These are phyloP conservation scores for Temnothorax rugatulus DNA, from an alignment of 2,888 invertebrate species.

Conservation along the genomic window DNA sequence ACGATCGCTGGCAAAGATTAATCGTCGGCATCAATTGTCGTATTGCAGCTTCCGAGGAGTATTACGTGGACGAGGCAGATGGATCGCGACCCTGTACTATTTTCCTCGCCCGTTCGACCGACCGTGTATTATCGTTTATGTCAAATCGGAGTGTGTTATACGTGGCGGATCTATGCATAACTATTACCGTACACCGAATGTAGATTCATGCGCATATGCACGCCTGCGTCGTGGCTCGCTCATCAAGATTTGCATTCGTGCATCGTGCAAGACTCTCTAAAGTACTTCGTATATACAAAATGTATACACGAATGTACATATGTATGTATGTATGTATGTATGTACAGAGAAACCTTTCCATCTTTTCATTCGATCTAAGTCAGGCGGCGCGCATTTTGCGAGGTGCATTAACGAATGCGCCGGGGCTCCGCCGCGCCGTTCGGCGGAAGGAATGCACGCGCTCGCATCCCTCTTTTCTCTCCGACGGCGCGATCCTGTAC, in stretches of 20 bases:
- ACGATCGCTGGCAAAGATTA: constrained; percentile 22
- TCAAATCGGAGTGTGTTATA: constrained; percentile 13
- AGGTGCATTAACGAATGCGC: constrained; percentile 36
- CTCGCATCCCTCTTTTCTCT: neutral
- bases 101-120: neutral
- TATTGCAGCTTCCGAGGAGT: constrained; percentile 2
- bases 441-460: neutral
- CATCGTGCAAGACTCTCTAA: constrained; percentile 39
- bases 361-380: constrained; percentile 52
- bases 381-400: constrained; percentile 29
- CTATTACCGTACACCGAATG: constrained; percentile 23
- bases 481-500: neutral
- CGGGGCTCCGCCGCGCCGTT: neutral
- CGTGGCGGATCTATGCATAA: constrained; percentile 30
- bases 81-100: neutral
- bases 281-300: constrained; percentile 30
- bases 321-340: neutral
- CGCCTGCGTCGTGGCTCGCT: constrained; percentile 12
- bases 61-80: neutral
- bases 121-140: constrained; percentile 35
- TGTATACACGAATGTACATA: neutral
- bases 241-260: constrained; percentile 51
- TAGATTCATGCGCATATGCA: constrained; percentile 41
- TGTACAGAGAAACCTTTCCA: constrained; percentile 1
- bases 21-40: constrained; percentile 37